A percentile compares a stretch with the other conserved stretches of the same genome.
These are phyloP conservation scores for Spheniscus humboldti DNA, from an alignment of 2,797 vertebrate genomes.

Conservation along the genomic window DNA sequence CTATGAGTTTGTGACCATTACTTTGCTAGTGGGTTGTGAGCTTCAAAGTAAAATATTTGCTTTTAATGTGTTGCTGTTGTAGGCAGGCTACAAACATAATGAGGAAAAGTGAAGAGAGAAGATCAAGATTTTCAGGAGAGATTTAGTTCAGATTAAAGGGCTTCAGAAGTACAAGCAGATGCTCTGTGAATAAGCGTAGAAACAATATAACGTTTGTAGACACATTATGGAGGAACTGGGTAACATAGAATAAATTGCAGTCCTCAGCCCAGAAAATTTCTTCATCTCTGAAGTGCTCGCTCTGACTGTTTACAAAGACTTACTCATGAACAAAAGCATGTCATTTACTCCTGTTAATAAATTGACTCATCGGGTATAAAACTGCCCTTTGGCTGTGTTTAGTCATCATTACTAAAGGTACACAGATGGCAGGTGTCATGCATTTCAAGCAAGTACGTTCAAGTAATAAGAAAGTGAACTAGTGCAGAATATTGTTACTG, in stretches of 20 bases:
- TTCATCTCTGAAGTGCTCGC: background rate
- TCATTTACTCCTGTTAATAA: background rate
- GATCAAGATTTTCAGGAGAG: background rate
- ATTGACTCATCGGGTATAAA: conserved; percentile 14
- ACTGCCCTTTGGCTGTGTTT: conserved; percentile 1
- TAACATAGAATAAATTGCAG: background rate
- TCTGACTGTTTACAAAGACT: background rate
- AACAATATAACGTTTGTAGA: background rate
- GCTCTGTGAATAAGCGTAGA: background rate
- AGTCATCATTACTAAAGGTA: background rate
- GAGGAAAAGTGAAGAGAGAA: background rate
- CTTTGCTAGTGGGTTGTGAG: background rate
- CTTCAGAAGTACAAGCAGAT: background rate
- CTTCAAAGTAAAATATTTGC: background rate
- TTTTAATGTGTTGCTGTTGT: background rate
- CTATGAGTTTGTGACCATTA: background rate
- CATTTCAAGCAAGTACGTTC: background rate
- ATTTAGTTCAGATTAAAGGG: background rate
- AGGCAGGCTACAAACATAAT: background rate
- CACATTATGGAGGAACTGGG: background rate
- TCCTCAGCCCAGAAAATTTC: background rate
- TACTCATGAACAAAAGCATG: background rate
- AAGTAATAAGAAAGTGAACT: background rate
- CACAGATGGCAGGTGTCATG: background rate
- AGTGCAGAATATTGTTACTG: background rate